Conservation (phyloP, 1,140 invertebrate genomes). For the Pseudomyrmex dendroicus region DNA sequence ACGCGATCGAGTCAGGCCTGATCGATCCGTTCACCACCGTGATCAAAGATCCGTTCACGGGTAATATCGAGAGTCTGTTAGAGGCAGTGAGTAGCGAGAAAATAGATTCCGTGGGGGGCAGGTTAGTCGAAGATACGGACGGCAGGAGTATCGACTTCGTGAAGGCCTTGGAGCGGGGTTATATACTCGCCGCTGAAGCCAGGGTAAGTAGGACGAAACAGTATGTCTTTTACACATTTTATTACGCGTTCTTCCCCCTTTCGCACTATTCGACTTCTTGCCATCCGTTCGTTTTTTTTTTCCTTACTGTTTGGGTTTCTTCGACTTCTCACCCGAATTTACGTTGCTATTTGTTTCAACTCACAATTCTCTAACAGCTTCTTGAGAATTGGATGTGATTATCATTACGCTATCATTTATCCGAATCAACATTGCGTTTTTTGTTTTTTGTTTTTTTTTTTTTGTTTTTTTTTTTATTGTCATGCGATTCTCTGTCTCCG, state of each 20-base stretch:
- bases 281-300: conserved; percentile 23
- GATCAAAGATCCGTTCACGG: conserved; percentile 91
- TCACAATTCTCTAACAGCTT: conserved; percentile 53
- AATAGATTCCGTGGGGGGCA: conserved; percentile 91
- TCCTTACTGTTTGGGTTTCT: conserved; percentile 38
- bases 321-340: conserved; percentile 31
- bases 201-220: conserved; percentile 90
- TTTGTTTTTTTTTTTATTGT: conserved; percentile 24
- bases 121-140: conserved; percentile 88
- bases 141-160: conserved; percentile 91
- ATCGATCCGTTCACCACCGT: conserved; percentile 94
- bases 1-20: conserved; percentile 91
- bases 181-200: conserved; percentile 94
- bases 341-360: conserved; percentile 46
- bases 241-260: too few species aligned
- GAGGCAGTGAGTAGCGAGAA: conserved; percentile 92
- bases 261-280: too few species aligned
- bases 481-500: conserved; percentile 17
- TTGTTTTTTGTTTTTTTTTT: not conserved
- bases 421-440: conserved; percentile 13
- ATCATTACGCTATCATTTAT: conserved; percentile 33
- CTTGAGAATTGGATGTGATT: conserved; percentile 48
- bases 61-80: conserved; percentile 90
- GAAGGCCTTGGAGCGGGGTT: conserved; percentile 94
- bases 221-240: conserved; percentile 13